phyloP scores from a whole-genome alignment of 2,113 vertebrate species.

The Phainopepla nitens region DNA sequence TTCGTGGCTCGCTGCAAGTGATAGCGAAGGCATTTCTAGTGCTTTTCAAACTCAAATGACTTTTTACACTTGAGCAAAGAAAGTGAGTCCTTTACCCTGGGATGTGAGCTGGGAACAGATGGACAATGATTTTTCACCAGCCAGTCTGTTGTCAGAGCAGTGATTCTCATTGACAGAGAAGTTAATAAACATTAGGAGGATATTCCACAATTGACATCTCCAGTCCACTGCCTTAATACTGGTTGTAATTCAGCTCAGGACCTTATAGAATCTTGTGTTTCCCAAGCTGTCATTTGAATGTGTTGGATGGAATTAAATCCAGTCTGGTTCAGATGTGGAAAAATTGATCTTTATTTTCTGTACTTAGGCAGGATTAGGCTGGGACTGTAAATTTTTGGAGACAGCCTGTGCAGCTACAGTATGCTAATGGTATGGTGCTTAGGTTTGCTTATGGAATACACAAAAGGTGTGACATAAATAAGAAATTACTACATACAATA shows the following conservation, averaged over 20 bases:
- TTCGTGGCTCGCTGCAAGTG: neutral
- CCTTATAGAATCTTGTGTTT: neutral
- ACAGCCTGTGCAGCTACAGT: neutral
- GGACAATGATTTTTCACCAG: neutral
- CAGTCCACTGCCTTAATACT: neutral
- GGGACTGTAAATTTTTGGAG: constrained; percentile 19
- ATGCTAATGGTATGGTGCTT: neutral
- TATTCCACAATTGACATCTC: constrained; percentile 17
- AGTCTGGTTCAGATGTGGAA: neutral
- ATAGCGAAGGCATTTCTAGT: neutral
- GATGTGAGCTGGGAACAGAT: constrained; percentile 21
- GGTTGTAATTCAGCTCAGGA: constrained; percentile 16
- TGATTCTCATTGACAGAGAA: constrained; percentile 2
- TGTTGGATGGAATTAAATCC: neutral
- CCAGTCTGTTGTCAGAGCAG: neutral
- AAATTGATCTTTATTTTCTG: constrained; percentile 29
- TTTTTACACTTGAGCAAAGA: neutral
- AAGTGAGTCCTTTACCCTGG: neutral
- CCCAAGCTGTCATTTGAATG: neutral
- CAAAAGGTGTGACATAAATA: neutral
- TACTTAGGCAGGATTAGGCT: neutral
- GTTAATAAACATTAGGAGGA: constrained; percentile 38
- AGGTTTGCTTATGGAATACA: neutral
- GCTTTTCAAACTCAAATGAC: neutral
- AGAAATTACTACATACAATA: neutral